Percentiles rank a stretch among this genome's conserved stretches.
These are phyloP conservation scores for Montifringilla adamsi DNA, from an alignment of 2,113 vertebrate genomes.

Conservation along the genomic window DNA sequence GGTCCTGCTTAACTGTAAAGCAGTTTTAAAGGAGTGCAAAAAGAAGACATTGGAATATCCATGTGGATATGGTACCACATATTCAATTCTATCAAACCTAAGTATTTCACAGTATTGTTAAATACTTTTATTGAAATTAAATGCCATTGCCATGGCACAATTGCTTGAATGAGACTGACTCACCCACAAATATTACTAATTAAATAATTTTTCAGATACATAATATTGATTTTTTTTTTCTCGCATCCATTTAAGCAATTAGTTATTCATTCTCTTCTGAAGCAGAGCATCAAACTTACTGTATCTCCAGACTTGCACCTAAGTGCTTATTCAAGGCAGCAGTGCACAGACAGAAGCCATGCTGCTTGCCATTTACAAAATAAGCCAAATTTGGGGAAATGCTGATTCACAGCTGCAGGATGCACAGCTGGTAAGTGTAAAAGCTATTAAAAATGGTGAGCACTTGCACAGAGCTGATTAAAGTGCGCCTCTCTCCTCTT, in stretches of 20 bases:
- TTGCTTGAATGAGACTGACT: not conserved
- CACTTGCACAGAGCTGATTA: slow-evolving; percentile 33
- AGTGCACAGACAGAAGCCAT: not conserved
- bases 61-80: not conserved
- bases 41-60: not conserved
- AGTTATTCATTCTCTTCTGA: not conserved
- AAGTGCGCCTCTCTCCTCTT: not conserved
- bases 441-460: slow-evolving; percentile 43
- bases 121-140: not conserved
- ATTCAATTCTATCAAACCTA: not conserved
- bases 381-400: not conserved
- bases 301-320: not conserved
- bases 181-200: not conserved
- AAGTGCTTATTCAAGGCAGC: not conserved
- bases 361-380: slow-evolving; percentile 13
- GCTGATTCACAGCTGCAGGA: slow-evolving; percentile 29
- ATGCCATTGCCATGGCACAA: not conserved
- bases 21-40: not conserved
- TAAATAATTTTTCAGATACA: not conserved
- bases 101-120: not conserved
- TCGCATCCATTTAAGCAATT: not conserved
- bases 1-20: not conserved
- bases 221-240: not conserved
- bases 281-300: not conserved
- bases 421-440: slow-evolving; percentile 21